Base-by-base conservation (phyloP, 2,113 vertebrate genomes). In the Onychostoma macrolepis region DNA sequence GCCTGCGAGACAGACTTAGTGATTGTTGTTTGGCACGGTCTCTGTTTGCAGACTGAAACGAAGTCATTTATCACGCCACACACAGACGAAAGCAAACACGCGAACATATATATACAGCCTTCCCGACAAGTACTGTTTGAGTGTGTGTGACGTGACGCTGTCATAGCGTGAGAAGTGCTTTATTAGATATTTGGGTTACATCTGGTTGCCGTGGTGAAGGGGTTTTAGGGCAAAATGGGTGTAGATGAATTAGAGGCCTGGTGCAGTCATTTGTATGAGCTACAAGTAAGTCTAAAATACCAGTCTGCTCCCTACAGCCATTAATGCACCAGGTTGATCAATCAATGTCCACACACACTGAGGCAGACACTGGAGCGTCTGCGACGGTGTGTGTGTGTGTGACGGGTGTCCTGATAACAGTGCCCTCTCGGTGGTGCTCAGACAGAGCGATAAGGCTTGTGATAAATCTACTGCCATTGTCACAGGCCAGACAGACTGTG, bases 401-500 rank as follows among this genome's bases (percentile, higher is more conserved):
- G 79, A 83, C 38, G 13, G 53, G 21, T 41, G 88, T 86, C 13
- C 56, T 45, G 56, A 77, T 79, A 67, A 58, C 61, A 50, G 48
- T 43, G 48, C 38, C 45, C 50, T 76, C 26, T 80, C 74, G 13
- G 67, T 86, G 69, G 71, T 69, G 69, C 74, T 83, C 36, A 13
- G 38, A 74, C 69, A 56, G 56, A 11, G 26, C 30, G 80, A 89
- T 89, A 89, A 89, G 71, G 48, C 50, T 79, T 67, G 41, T 77
- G 69, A 53, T 86, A 74, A 72, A 88, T 86, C 84, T 80, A 26
- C 30, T 5, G 13, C 75, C 63, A 48, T 88, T 85, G 75, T 83
- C 8, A 71, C 58, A 53, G 80, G 75, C 71, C 50, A 79, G 80
- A 88, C 72, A 45, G 61, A 21, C 30, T 24, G 33, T 58, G 74